Conservation (phyloP, 2,797 vertebrate genomes). For the Apodemus agrarius region DNA sequence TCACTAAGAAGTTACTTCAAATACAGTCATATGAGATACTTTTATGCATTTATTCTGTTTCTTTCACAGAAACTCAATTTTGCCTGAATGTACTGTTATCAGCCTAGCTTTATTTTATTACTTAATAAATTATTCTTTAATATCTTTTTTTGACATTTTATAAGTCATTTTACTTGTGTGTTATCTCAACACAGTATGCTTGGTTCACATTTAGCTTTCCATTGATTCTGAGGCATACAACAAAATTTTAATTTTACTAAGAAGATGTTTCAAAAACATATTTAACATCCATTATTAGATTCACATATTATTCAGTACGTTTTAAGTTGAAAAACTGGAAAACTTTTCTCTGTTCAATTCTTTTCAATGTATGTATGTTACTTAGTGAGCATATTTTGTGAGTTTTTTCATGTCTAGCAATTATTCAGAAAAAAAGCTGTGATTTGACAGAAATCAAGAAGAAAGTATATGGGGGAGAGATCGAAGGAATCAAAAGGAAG, state of each 20-base stretch:
- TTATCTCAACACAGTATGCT: neutral
- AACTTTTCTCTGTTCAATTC: neutral
- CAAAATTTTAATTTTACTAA: neutral
- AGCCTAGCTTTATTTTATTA: neutral
- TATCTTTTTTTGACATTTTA: neutral
- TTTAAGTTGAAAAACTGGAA: neutral
- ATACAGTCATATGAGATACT: neutral
- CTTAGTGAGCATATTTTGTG: neutral
- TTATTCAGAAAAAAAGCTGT: neutral
- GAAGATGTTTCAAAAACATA: neutral
- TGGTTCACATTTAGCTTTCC: constrained; percentile 10
- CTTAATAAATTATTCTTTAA: neutral
- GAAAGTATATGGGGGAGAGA: rapidly evolving
- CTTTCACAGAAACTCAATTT: neutral
- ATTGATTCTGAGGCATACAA: neutral
- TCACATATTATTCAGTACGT: neutral
- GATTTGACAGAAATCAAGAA: neutral
- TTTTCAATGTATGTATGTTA: neutral
- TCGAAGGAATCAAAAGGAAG: neutral
- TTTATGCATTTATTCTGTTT: neutral
- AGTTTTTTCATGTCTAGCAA: neutral
- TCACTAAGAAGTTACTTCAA: neutral
- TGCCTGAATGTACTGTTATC: neutral
- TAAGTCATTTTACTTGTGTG: neutral
- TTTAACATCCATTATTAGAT: neutral